A percentile compares a stretch with the other conserved stretches of the same genome.
These are phyloP conservation scores for Molossus alvarezi DNA, from an alignment of 2,797 vertebrate genomes.

Conservation along the genomic window DNA sequence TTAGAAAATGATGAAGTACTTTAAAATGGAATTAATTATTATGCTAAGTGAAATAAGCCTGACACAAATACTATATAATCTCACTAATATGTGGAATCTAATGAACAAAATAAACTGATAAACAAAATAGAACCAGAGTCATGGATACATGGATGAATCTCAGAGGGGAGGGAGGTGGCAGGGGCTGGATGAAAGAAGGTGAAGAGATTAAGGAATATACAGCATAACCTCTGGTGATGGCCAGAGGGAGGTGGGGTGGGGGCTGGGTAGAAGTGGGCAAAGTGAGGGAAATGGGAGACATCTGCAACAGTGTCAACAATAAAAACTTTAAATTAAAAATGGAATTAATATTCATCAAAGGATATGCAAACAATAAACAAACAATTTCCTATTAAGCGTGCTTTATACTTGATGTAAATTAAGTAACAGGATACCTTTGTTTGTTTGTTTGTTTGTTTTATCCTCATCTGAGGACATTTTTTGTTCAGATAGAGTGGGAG, in stretches of 20 bases:
- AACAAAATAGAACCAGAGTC: not conserved
- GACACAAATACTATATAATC: not conserved
- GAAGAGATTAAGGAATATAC: not conserved
- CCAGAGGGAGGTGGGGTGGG: not conserved
- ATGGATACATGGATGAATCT: not conserved
- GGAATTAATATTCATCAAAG: not conserved
- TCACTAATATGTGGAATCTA: not conserved
- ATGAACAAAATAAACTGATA: not conserved
- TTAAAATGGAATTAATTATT: not conserved
- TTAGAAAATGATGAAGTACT: constrained; percentile 36
- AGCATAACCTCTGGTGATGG: not conserved
- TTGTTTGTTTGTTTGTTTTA: no score
- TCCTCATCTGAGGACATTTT: no score
- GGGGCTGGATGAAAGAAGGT: not conserved
- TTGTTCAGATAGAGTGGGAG: no score
- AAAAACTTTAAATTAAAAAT: not conserved
- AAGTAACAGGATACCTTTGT: not conserved
- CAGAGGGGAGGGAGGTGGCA: not conserved
- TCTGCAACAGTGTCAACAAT: not conserved
- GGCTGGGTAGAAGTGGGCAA: not conserved
- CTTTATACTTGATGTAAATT: constrained; percentile 28
- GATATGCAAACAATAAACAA: not conserved
- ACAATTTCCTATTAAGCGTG: not conserved
- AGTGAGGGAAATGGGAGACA: not conserved
- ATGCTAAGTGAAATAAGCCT: not conserved